These are phyloP conservation scores for Adineta ricciae DNA, from an alignment of 2,888 invertebrate species.

Conservation along the genomic window DNA sequence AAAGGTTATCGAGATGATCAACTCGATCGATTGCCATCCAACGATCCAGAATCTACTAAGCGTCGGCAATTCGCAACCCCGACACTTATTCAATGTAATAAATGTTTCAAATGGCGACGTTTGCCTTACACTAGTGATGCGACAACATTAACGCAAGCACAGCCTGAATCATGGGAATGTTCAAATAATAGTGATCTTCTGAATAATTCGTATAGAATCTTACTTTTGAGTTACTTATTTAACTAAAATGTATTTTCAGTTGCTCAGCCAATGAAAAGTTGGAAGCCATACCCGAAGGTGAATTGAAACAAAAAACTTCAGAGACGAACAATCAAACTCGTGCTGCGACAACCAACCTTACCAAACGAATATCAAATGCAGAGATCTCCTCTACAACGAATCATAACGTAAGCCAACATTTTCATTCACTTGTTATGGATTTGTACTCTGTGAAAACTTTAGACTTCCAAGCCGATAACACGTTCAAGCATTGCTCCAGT, in stretches of 20 bases:
- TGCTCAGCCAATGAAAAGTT: not conserved
- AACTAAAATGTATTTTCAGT: not conserved
- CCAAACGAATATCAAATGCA: not conserved
- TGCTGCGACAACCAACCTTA: too few species aligned
- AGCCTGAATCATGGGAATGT: constrained; percentile 25
- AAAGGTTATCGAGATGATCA: constrained; percentile 46
- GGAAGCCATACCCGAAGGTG: not conserved
- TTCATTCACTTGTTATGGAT: too few species aligned
- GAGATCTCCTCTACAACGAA: not conserved
- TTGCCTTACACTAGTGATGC: constrained; percentile 1
- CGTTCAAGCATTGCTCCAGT: not conserved
- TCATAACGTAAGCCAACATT: not conserved
- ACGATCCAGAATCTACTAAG: constrained; percentile 45
- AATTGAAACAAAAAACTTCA: not conserved
- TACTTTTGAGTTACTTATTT: too few species aligned
- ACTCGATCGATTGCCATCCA: constrained; percentile 48
- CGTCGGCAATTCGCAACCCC: constrained; percentile 49
- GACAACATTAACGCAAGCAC: not conserved
- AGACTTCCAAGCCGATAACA: not conserved
- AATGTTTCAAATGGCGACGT: constrained; percentile 50
- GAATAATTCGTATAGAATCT: not conserved
- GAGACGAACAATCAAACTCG: not conserved
- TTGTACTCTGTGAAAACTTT: not conserved
- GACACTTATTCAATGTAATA: constrained; percentile 50
- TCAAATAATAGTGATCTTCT: constrained; percentile 23